A percentile compares a stretch with the other conserved stretches of the same genome.
These are phyloP conservation scores for Gasteruption jaculator DNA, from an alignment of 2,888 invertebrate species.

Conservation along the genomic window DNA sequence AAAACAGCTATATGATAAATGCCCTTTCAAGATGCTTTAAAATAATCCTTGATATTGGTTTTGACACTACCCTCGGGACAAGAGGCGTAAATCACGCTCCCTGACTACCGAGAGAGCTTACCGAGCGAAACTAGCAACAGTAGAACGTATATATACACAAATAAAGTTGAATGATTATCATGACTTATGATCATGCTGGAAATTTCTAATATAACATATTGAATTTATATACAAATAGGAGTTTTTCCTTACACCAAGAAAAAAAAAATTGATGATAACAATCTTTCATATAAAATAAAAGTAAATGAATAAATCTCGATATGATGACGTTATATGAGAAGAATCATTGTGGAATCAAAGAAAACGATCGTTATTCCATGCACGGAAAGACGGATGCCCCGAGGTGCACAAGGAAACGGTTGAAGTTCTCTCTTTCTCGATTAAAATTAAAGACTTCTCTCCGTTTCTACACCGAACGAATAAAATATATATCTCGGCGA, in stretches of 20 bases:
- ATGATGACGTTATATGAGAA: too few relatives aligned
- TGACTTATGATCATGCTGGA: too few relatives aligned
- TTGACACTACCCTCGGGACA: conserved; percentile 37
- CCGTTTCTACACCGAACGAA: conserved; percentile 22
- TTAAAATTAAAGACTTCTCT: conserved; percentile 26
- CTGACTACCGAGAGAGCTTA: conserved; percentile 13
- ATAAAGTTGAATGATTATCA: conserved; percentile 42
- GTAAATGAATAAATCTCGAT: too few relatives aligned
- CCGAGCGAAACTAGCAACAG: conserved; percentile 20
- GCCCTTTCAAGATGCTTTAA: conserved; percentile 24
- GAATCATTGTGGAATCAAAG: conserved; percentile 5
- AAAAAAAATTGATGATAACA: too few relatives aligned
- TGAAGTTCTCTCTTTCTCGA: conserved; percentile 23
- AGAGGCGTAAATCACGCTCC: conserved; percentile 34
- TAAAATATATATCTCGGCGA: conserved; percentile 22
- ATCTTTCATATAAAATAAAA: too few relatives aligned
- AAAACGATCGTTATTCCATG: conserved; percentile 27
- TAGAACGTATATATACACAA: too few relatives aligned
- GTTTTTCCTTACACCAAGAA: too few relatives aligned
- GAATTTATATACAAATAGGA: too few relatives aligned
- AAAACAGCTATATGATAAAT: too few relatives aligned
- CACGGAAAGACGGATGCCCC: conserved; percentile 22
- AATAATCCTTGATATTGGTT: conserved; percentile 41
- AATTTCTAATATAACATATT: too few relatives aligned
- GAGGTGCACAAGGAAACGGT: conserved; percentile 8